Evolutionary conservation across 2,797 vertebrate genomes (phyloP).

Genomic region (Tenualosa ilisha): DNA sequence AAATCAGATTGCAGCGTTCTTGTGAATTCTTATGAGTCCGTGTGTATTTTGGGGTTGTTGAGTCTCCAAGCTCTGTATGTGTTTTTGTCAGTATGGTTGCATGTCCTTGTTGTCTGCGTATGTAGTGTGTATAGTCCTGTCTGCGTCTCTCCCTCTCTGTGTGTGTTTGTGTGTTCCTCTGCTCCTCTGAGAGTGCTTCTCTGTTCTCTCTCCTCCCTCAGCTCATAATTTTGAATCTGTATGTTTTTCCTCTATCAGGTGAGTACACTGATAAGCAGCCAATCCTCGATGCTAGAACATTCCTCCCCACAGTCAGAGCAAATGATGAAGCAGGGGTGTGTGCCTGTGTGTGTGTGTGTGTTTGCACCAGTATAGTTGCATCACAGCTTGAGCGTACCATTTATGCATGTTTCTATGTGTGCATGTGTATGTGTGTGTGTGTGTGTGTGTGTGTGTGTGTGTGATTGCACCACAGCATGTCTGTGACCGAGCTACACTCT

Average conservation of each 20-base stretch:
- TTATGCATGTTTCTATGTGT: not conserved
- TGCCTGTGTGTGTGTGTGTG: not conserved
- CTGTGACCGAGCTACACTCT: not conserved
- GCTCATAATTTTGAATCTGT: not conserved
- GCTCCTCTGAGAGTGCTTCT: not conserved
- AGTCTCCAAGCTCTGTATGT: not conserved
- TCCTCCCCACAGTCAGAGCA: not conserved
- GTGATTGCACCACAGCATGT: not conserved
- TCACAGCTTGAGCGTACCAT: no score
- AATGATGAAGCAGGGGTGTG: not conserved
- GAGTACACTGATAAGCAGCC: not conserved
- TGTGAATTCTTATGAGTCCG: not conserved
- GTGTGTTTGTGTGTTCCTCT: not conserved
- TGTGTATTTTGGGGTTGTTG: not conserved
- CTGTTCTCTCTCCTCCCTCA: not conserved
- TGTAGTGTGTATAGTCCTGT: not conserved
- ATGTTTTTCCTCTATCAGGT: not conserved
- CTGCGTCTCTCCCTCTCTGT: constrained; percentile 16
- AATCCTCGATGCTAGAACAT: not conserved
- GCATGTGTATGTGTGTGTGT: not conserved
- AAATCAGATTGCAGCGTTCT: no score
- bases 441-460: not conserved
- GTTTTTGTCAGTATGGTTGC: not conserved
- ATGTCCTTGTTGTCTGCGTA: not conserved
- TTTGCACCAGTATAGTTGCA: not conserved